Evolutionary conservation across 2,113 vertebrate genomes (phyloP), one percentile per base, ranked within the genome.

Genomic region (Candoia aspera): DNA sequence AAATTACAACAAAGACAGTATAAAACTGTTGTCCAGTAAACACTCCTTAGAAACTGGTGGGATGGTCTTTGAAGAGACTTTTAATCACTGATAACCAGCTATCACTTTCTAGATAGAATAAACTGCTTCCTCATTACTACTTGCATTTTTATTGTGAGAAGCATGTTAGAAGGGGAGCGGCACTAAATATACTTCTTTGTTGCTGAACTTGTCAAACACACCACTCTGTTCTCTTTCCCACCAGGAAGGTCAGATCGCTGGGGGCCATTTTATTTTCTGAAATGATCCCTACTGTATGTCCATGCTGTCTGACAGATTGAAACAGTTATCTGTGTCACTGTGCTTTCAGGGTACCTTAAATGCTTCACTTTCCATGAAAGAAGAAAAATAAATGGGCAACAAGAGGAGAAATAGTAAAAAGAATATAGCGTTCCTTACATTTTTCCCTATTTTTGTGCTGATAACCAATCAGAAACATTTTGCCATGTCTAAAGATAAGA

Each of bases 231-330:
- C 97, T 9, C 97, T 96, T 97, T 98, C 98, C 97, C 97, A 98
- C 97, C 97, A 97, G 97, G 98, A 98, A 98, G 97, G 98, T 98
- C 98, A 98, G 96, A 95, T 93, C 84, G 19, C 97, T 96, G 96
- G 97, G 97, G 97, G 95, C 97, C 95, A 37, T 93, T 95, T 97
- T 97, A 92, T 96, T 97, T 96, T 96, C 97, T 94, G 53, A 94
- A 96, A 95, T 97, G 97, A 97, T 97, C 97, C 97, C 97, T 94
- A 94, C 97, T 96, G 97, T 96, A 96, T 97, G 95, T 97, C 97
- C 96, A 64, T 96, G 96, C 96, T 96, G 97, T 96, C 97, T 96
- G 97, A 97, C 97, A 97, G 97, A 97, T 97, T 97, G 97, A 97
- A 97, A 97, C 97, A 97, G 97, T 98, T 97, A 96, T 98, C 96